Evolutionary conservation across 2,888 invertebrate genomes (phyloP).

Genomic region (Dasysyrphus tricinctus): DNA sequence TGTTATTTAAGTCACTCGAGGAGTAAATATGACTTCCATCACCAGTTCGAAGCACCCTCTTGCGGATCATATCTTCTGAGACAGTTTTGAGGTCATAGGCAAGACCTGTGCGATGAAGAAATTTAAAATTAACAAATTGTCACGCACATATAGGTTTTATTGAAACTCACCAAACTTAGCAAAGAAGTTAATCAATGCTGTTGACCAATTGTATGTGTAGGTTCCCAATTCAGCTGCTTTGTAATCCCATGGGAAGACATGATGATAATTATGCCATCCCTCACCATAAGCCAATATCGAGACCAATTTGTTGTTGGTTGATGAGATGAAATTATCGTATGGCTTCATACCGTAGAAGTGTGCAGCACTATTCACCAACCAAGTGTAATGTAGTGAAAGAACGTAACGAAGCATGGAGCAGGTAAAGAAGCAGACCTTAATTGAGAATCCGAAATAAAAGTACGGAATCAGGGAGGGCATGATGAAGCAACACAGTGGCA

Average conservation of each 20-base stretch:
- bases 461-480: slow-evolving; percentile 91
- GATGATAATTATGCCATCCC: slow-evolving; percentile 96
- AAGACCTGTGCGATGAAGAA: slow-evolving; percentile 85
- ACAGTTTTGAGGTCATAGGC: slow-evolving; percentile 94
- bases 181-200: slow-evolving; percentile 87
- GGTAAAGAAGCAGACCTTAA: slow-evolving; percentile 90
- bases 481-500: slow-evolving; percentile 91
- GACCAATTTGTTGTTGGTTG: slow-evolving; percentile 88
- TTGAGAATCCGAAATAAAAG: slow-evolving; percentile 90
- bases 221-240: slow-evolving; percentile 89
- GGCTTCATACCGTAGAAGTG: slow-evolving; percentile 96
- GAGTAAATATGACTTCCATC: slow-evolving; percentile 86
- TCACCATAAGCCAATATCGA: slow-evolving; percentile 89
- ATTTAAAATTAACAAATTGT: neutral
- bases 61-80: slow-evolving; percentile 87
- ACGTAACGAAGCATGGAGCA: slow-evolving; percentile 91
- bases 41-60: slow-evolving; percentile 89
- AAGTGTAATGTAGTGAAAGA: slow-evolving; percentile 91
- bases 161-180: slow-evolving; percentile 87
- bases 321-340: slow-evolving; percentile 90
- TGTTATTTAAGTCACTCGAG: slow-evolving; percentile 78
- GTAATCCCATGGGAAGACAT: slow-evolving; percentile 93
- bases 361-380: slow-evolving; percentile 97
- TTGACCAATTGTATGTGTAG: slow-evolving; percentile 87
- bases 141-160: neutral